Percentiles rank a stretch among this genome's conserved stretches.
These are phyloP conservation scores for Uloborus plumipes DNA, from an alignment of 2,888 invertebrate species.

Conservation along the genomic window DNA sequence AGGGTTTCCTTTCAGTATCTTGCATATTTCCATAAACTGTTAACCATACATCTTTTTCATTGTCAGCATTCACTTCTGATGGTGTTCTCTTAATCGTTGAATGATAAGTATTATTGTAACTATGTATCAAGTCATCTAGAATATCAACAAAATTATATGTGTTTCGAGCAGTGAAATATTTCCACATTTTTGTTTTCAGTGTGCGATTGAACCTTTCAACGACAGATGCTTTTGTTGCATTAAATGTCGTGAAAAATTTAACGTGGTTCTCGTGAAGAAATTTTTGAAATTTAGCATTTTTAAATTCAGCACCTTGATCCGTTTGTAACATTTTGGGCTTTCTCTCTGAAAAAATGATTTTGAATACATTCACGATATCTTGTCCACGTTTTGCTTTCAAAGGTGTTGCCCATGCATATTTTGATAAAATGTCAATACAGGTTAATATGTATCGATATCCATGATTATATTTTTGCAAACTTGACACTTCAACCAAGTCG, in stretches of 20 bases:
- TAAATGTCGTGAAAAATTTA: constrained; percentile 67
- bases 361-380: constrained; percentile 24
- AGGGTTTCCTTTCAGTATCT: background rate
- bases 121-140: constrained; percentile 6
- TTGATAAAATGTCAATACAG: constrained; percentile 67
- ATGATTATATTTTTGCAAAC: constrained; percentile 56
- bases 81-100: constrained; percentile 10
- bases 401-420: constrained; percentile 66
- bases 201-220: constrained; percentile 69
- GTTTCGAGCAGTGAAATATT: constrained; percentile 17
- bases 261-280: constrained; percentile 63
- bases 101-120: constrained; percentile 41
- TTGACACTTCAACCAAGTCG: constrained; percentile 66
- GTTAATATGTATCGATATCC: constrained; percentile 66
- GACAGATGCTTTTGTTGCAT: constrained; percentile 68
- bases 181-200: constrained; percentile 38
- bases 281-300: constrained; percentile 55
- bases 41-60: constrained; percentile 6
- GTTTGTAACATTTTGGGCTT: constrained; percentile 64
- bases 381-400: constrained; percentile 66
- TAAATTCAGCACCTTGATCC: constrained; percentile 67
- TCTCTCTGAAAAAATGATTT: constrained; percentile 42
- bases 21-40: background rate
- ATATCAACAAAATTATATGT: constrained; percentile 17
- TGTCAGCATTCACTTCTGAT: constrained; percentile 3